Conservation (phyloP, 2,888 invertebrate species). For the Drosophila rellima region DNA sequence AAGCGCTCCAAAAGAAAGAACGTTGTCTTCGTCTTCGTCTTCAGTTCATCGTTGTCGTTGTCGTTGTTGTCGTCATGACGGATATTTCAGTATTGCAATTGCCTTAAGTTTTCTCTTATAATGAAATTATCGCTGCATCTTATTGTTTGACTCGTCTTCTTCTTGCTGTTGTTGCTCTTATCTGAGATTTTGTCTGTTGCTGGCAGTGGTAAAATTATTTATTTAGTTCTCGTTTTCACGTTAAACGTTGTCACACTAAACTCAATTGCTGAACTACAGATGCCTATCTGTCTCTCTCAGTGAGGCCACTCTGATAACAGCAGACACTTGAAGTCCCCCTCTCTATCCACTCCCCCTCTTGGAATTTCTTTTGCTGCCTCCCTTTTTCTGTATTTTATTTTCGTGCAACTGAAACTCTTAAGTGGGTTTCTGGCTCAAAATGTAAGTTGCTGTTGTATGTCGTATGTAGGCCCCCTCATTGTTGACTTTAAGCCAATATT, state of each 20-base stretch:
- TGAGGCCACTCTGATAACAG: constrained; percentile 56
- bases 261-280: constrained; percentile 68
- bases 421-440: constrained; percentile 76
- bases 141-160: constrained; percentile 64
- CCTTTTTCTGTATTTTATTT: constrained; percentile 17
- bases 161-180: constrained; percentile 28
- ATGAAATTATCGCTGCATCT: constrained; percentile 80
- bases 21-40: constrained; percentile 22
- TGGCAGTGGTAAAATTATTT: constrained; percentile 71
- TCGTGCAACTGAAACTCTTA: constrained; percentile 62
- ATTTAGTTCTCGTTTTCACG: constrained; percentile 80
- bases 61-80: constrained; percentile 49
- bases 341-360: background rate
- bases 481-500: constrained; percentile 58
- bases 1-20: constrained; percentile 68
- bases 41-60: constrained; percentile 10
- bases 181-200: constrained; percentile 54
- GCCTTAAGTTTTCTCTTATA: constrained; percentile 78
- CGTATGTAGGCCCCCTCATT: background rate
- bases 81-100: constrained; percentile 60
- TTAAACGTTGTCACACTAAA: constrained; percentile 80
- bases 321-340: constrained; percentile 29
- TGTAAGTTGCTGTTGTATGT: constrained; percentile 2
- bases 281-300: constrained; percentile 47
- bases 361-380: background rate